Percentiles rank a stretch among this genome's conserved stretches.
phyloP scores from a whole-genome alignment of 2,113 vertebrate genomes.

The Maccullochella peelii region DNA sequence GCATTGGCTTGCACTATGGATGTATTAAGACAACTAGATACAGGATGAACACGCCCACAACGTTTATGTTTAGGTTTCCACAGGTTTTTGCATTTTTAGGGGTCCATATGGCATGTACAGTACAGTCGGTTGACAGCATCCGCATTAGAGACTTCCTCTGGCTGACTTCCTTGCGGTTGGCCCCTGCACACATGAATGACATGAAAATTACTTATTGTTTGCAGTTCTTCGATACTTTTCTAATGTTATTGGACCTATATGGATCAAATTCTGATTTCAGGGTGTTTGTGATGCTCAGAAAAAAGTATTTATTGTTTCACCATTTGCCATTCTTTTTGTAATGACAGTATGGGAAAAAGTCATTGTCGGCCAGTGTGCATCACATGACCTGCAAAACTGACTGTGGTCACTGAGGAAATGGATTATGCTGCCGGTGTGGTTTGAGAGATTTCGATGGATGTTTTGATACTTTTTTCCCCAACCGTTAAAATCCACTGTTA shows the following conservation, averaged over 20 bases:
- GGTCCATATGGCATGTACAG: not conserved
- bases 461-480: not conserved
- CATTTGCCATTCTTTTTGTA: not conserved
- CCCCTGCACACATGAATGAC: not conserved
- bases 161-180: slow-evolving; percentile 49
- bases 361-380: not conserved
- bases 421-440: not conserved
- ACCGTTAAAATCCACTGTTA: too few species aligned
- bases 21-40: not conserved
- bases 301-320: not conserved
- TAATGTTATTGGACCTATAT: not conserved
- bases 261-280: not conserved
- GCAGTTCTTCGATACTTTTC: not conserved
- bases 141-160: slow-evolving; percentile 28
- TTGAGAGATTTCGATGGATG: not conserved
- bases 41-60: not conserved
- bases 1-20: not conserved
- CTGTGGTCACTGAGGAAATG: not conserved
- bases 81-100: not conserved
- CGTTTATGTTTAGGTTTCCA: not conserved
- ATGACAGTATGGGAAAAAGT: not conserved
- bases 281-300: not conserved
- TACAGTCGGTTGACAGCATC: not conserved
- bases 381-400: not conserved
- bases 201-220: slow-evolving; percentile 27